Evolutionary conservation across 2,888 invertebrate species (phyloP).

Genomic region (Cantharis lateralis): DNA sequence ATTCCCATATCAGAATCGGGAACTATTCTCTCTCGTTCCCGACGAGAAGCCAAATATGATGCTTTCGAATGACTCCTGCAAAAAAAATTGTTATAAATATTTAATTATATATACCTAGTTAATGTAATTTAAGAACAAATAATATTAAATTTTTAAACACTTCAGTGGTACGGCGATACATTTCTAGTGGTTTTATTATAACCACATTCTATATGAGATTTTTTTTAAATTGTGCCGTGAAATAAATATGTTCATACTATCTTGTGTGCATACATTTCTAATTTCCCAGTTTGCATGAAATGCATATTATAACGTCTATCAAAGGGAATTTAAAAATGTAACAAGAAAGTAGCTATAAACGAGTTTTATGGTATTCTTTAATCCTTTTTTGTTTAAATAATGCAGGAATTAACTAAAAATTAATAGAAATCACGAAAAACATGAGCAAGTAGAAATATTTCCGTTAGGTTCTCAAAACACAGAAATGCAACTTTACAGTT

Average conservation of each 20-base stretch:
- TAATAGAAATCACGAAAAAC: no score
- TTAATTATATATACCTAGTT: not conserved
- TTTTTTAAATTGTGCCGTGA: not conserved
- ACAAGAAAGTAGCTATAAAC: not conserved
- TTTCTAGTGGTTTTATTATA: not conserved
- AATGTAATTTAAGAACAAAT: not conserved
- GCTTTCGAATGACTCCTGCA: slow-evolving; percentile 79
- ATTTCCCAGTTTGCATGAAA: not conserved
- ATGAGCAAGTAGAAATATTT: not conserved
- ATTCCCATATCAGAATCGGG: slow-evolving; percentile 75
- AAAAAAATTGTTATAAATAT: slow-evolving; percentile 37
- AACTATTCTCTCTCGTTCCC: slow-evolving; percentile 68
- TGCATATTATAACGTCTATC: not conserved
- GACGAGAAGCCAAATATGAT: slow-evolving; percentile 73
- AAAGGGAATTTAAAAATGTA: not conserved
- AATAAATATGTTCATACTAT: not conserved
- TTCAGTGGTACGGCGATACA: not conserved
- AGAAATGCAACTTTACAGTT: not conserved
- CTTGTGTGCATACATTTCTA: not conserved
- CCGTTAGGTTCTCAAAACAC: not conserved
- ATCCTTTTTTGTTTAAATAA: not conserved
- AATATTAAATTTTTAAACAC: not conserved
- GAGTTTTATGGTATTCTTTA: not conserved
- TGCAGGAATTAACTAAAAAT: not conserved
- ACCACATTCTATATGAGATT: not conserved